phyloP scores from a whole-genome alignment of 2,888 invertebrate species.

The Cylindroiulus punctatus region DNA sequence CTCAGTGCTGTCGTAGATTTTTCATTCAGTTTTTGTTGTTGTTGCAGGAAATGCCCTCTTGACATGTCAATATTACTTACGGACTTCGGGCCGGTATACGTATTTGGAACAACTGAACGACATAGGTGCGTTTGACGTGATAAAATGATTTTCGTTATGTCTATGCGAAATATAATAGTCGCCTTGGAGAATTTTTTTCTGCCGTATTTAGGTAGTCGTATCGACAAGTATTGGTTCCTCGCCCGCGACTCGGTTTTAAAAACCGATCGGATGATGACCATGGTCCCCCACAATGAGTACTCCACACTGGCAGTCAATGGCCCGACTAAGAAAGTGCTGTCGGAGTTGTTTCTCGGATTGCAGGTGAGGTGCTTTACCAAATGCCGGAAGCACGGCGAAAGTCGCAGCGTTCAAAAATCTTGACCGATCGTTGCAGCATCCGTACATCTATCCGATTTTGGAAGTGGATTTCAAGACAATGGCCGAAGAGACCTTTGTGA shows the following conservation, averaged over 20 bases:
- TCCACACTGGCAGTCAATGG: conserved; percentile 75
- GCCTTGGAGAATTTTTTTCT: background rate
- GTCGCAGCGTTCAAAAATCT: background rate
- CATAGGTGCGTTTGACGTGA: conserved; percentile 71
- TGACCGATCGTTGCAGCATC: conserved; percentile 75
- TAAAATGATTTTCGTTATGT: background rate
- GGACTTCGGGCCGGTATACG: conserved; percentile 75
- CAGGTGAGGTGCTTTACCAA: conserved; percentile 48
- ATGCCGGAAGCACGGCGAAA: background rate
- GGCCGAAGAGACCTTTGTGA: conserved; percentile 69
- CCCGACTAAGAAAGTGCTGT: conserved; percentile 75
- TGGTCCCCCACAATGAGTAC: conserved; percentile 70
- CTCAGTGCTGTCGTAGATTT: background rate
- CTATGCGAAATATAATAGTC: background rate
- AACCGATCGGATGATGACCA: conserved; percentile 79
- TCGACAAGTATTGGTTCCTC: conserved; percentile 91
- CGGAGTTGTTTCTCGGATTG: conserved; percentile 83
- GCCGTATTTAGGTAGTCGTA: conserved; percentile 74
- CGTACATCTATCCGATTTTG: conserved; percentile 89
- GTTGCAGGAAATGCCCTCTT: conserved; percentile 73
- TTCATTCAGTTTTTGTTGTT: conserved; percentile 56
- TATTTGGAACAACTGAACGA: conserved; percentile 81
- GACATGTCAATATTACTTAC: conserved; percentile 74
- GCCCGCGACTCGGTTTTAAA: conserved; percentile 83
- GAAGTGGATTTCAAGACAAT: conserved; percentile 79